A percentile compares a stretch with the other conserved stretches of the same genome.
Evolutionary conservation across 2,888 invertebrate species (phyloP).

Genomic region (Pseudococcus jackbeardsleyi): DNA sequence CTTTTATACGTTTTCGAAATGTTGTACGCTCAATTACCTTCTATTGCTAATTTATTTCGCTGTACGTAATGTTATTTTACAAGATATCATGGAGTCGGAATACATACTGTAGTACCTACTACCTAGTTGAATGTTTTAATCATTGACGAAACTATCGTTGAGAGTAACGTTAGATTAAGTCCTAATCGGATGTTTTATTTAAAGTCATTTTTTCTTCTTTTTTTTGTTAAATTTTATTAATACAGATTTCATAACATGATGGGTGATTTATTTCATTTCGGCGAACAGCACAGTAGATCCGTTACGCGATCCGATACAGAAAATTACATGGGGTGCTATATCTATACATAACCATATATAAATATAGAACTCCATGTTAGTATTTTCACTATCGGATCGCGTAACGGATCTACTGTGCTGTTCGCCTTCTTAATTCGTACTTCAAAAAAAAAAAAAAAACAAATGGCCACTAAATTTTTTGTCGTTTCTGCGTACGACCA

Average conservation of each 20-base stretch:
- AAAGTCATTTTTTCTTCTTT: constrained; percentile 18
- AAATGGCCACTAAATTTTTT: too few relatives aligned
- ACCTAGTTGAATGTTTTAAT: constrained; percentile 14
- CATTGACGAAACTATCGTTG: constrained; percentile 32
- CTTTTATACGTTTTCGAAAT: constrained; percentile 21
- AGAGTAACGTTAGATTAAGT: constrained; percentile 38
- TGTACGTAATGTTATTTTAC: neutral
- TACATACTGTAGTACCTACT: neutral
- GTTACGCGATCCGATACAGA: too few relatives aligned
- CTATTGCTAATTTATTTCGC: constrained; percentile 17
- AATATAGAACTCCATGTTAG: too few relatives aligned
- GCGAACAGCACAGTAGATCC: too few relatives aligned
- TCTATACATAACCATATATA: too few relatives aligned
- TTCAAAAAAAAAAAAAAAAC: too few relatives aligned
- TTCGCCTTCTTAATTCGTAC: too few relatives aligned
- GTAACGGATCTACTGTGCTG: too few relatives aligned
- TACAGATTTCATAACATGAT: constrained; percentile 30
- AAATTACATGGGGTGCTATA: too few relatives aligned
- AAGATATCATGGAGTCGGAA: neutral
- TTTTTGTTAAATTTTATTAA: constrained; percentile 43
- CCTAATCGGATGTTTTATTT: constrained; percentile 43
- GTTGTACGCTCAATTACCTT: constrained; percentile 29
- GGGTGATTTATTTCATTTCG: neutral
- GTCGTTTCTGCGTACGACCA: too few relatives aligned
- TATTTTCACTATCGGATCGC: too few relatives aligned